Conservation (phyloP, 1,140 invertebrate genomes). For the Lepidurus arcticus region DNA sequence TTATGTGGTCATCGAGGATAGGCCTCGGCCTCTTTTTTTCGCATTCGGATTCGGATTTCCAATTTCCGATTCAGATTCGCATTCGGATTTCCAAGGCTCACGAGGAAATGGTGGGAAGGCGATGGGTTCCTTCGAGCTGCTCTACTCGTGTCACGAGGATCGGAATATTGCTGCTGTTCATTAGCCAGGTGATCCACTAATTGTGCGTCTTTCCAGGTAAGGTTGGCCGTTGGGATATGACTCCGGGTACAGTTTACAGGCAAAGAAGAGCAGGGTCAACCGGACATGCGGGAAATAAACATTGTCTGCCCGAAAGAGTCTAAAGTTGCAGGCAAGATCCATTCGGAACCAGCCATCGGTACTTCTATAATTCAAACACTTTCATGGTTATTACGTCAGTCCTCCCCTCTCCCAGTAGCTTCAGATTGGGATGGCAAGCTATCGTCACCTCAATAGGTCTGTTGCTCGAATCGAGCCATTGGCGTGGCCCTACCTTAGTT, state of each 20-base stretch:
- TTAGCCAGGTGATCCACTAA: too few relatives aligned
- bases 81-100: too few relatives aligned
- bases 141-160: too few relatives aligned
- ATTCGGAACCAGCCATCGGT: not conserved
- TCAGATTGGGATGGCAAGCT: not conserved
- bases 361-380: not conserved
- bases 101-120: too few relatives aligned
- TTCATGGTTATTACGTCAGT: not conserved
- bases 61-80: too few relatives aligned
- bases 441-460: not conserved
- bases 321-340: not conserved
- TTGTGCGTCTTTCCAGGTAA: not conserved
- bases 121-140: too few relatives aligned
- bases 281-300: not conserved
- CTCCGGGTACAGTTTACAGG: not conserved
- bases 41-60: too few relatives aligned
- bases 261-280: not conserved
- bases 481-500: not conserved
- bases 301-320: not conserved
- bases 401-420: not conserved
- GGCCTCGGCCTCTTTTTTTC: too few relatives aligned
- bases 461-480: not conserved
- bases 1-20: too few relatives aligned
- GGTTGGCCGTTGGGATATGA: not conserved
- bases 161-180: too few relatives aligned